Conservation (phyloP, 2,888 invertebrate species). For the Nasonia oneida region DNA sequence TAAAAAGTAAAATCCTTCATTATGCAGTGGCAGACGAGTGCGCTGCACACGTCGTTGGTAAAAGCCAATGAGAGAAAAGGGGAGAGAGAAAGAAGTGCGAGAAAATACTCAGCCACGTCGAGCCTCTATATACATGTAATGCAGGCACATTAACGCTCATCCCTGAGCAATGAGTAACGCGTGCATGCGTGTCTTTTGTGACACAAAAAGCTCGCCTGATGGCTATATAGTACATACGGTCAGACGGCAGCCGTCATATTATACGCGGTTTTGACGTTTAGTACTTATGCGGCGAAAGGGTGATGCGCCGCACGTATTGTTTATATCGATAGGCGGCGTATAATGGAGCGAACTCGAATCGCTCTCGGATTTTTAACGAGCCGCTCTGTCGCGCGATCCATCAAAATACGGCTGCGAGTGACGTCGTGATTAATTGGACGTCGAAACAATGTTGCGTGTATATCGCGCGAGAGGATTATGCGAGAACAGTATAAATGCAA, state of each 20-base stretch:
- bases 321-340: background rate
- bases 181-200: background rate
- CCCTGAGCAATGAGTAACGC: constrained; percentile 14
- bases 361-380: background rate
- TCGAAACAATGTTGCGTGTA: background rate
- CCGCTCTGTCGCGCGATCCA: background rate
- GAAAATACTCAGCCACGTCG: background rate
- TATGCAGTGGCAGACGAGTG: background rate
- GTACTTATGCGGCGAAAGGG: background rate
- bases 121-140: background rate
- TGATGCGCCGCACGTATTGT: background rate
- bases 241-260: background rate
- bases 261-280: background rate
- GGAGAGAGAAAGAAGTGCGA: background rate
- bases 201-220: background rate
- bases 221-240: background rate
- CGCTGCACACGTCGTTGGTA: background rate
- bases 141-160: constrained; percentile 30
- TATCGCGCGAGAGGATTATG: background rate
- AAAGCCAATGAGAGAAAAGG: background rate
- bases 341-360: constrained; percentile 12
- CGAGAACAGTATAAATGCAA: background rate
- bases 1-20: background rate
- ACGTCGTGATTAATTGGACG: background rate
- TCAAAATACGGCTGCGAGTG: background rate